phyloP scores from a whole-genome alignment of 2,113 vertebrate species.

The Notarius quadriscutis region DNA sequence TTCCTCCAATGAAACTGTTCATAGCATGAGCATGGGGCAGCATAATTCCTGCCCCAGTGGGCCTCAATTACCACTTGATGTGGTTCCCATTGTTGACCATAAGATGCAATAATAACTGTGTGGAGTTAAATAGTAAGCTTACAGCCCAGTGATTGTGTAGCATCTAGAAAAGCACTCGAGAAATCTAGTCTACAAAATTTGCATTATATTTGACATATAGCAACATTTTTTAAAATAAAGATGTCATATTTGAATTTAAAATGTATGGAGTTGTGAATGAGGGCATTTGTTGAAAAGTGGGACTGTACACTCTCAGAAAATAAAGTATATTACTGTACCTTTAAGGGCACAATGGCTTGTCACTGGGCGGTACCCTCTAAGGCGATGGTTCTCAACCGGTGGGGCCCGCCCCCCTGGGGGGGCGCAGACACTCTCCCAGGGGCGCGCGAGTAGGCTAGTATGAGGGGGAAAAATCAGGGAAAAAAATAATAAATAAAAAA shows the following conservation, averaged over 20 bases:
- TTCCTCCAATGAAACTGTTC: not conserved
- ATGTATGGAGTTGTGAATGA: not conserved
- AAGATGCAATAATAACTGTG: not conserved
- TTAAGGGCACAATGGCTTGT: too few species aligned
- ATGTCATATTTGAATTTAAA: not conserved
- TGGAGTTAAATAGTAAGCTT: not conserved
- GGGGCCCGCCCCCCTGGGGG: too few species aligned
- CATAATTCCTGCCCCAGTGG: not conserved
- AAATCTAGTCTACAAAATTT: not conserved
- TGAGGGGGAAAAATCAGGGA: too few species aligned
- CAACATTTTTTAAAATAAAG: not conserved
- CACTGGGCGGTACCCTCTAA: too few species aligned
- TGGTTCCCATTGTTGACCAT: not conserved
- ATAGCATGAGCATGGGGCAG: not conserved
- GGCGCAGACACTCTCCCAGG: too few species aligned
- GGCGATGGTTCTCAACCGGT: too few species aligned
- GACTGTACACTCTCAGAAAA: too few species aligned
- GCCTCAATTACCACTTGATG: not conserved
- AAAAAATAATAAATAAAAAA: too few species aligned
- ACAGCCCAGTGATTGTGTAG: not conserved
- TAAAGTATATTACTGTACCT: too few species aligned
- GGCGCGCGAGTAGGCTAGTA: too few species aligned
- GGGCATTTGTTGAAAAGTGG: not conserved
- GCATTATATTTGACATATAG: not conserved
- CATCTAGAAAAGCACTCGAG: not conserved